Evolutionary conservation across 2,797 vertebrate genomes (phyloP).

Genomic region (Melopsittacus undulatus): DNA sequence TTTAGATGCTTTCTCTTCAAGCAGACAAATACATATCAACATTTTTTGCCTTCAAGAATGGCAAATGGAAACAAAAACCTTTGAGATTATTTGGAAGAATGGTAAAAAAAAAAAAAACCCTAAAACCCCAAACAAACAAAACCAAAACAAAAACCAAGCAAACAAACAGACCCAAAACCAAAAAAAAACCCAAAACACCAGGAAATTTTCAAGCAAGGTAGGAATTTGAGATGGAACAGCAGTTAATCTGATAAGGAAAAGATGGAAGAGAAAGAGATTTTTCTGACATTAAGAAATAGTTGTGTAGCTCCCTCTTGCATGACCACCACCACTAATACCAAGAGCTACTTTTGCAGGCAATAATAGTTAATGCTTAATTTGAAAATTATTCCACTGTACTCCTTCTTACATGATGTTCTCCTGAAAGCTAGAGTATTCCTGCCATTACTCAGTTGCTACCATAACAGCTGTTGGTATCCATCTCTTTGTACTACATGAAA

Average conservation of each 20-base stretch:
- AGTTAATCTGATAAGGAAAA: neutral
- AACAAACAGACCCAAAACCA: too few relatives aligned
- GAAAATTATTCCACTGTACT: neutral
- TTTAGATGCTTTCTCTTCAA: neutral
- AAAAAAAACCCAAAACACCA: neutral
- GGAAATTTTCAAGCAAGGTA: neutral
- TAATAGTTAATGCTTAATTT: neutral
- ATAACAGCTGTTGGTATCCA: neutral
- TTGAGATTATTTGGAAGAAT: neutral
- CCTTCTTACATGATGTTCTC: neutral
- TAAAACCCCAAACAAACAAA: too few relatives aligned
- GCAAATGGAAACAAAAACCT: neutral
- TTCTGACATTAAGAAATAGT: neutral
- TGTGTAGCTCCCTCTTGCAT: neutral
- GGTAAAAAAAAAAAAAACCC: neutral
- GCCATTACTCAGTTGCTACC: neutral
- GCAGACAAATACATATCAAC: neutral
- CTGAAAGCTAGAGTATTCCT: neutral
- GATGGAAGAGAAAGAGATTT: neutral
- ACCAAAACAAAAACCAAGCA: too few relatives aligned
- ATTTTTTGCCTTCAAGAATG: neutral
- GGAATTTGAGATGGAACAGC: neutral
- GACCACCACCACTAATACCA: neutral
- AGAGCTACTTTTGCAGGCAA: neutral
- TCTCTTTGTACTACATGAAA: neutral